phyloP scores from a whole-genome alignment of 2,888 invertebrate species.

The Lasioglossum morio region DNA sequence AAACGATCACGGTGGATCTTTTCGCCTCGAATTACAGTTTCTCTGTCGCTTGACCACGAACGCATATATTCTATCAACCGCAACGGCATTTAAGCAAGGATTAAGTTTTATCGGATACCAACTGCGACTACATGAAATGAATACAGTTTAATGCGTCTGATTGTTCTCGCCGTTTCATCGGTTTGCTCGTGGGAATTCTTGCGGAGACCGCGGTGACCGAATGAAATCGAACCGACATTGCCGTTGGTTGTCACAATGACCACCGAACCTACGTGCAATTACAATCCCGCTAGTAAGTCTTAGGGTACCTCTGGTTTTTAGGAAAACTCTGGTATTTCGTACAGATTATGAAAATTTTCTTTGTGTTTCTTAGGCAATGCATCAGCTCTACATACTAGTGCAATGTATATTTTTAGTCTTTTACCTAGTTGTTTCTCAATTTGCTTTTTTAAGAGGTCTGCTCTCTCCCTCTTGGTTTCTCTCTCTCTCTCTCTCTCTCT shows the following conservation, averaged over 20 bases:
- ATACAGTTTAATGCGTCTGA: constrained; percentile 35
- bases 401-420: too few species aligned
- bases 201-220: constrained; percentile 16
- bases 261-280: neutral
- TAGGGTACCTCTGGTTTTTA: too few species aligned
- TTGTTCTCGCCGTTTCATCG: constrained; percentile 41
- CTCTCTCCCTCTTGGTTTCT: neutral
- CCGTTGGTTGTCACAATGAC: neutral
- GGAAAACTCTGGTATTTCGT: too few species aligned
- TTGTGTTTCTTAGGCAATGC: too few species aligned
- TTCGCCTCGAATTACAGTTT: constrained; percentile 45
- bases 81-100: constrained; percentile 54
- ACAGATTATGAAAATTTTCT: too few species aligned
- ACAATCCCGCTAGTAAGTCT: neutral
- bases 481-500: constrained; percentile 15
- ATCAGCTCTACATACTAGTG: too few species aligned
- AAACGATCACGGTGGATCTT: constrained; percentile 38
- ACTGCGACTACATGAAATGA: constrained; percentile 29
- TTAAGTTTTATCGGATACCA: constrained; percentile 45
- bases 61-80: constrained; percentile 51
- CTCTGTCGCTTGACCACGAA: constrained; percentile 47
- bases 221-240: neutral
- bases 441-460: neutral
- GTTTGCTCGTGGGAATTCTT: constrained; percentile 13
- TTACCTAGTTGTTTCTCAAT: too few species aligned